Conservation (phyloP, 2,888 invertebrate genomes). For the Stomorhina lunata region DNA sequence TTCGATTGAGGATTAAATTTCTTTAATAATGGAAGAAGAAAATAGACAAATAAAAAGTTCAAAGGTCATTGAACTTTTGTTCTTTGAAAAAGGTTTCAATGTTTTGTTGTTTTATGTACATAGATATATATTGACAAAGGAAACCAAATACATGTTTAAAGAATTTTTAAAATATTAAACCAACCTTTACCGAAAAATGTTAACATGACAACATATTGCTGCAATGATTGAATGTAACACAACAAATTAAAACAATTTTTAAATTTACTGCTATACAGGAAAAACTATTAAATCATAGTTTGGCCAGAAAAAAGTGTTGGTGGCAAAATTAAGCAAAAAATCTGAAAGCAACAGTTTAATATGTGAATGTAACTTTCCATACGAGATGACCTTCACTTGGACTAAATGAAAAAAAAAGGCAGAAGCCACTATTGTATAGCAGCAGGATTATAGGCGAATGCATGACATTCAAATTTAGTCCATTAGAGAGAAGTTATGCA, state of each 20-base stretch:
- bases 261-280: background rate
- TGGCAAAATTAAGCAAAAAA: background rate
- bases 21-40: background rate
- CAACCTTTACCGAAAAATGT: background rate
- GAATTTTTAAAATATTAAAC: background rate
- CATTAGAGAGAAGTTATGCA: conserved; percentile 57
- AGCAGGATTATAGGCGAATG: conserved; percentile 12
- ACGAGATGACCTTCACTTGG: conserved; percentile 41
- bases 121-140: too few relatives aligned
- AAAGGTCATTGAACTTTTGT: conserved; percentile 23
- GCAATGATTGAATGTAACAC: too few relatives aligned
- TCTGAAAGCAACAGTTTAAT: background rate
- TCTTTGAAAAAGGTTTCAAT: background rate
- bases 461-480: conserved; percentile 52
- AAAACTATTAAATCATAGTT: conserved; percentile 37
- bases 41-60: too few relatives aligned
- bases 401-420: background rate
- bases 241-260: too few relatives aligned
- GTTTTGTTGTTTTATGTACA: background rate
- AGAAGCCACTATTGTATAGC: background rate
- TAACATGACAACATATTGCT: too few relatives aligned
- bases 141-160: too few relatives aligned
- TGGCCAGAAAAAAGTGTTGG: background rate
- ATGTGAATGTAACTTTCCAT: background rate
- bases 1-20: background rate